phyloP scores from a whole-genome alignment of 2,797 vertebrate genomes.

The Merluccius polli region DNA sequence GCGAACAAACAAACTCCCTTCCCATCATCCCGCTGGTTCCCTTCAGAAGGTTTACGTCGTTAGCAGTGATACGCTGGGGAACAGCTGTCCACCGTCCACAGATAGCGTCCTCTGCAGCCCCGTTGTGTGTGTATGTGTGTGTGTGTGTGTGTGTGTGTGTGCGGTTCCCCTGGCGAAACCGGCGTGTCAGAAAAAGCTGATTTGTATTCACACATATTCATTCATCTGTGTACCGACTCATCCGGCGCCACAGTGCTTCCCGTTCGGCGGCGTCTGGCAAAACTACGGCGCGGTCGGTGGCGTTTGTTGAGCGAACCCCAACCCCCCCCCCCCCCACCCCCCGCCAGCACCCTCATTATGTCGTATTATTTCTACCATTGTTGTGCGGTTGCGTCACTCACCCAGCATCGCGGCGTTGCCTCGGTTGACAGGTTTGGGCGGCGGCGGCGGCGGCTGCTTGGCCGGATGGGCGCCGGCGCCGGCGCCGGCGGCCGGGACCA shows the following conservation, averaged over 20 bases:
- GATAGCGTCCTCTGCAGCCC: too few relatives aligned
- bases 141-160: background rate
- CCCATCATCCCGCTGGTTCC: background rate
- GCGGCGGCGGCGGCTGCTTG: constrained; percentile 91
- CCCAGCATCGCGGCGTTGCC: constrained; percentile 82
- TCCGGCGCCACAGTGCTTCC: background rate
- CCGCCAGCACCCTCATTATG: background rate
- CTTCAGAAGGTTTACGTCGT: background rate
- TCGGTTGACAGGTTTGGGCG: constrained; percentile 91
- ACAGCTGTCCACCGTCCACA: constrained; percentile 50
- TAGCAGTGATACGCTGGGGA: constrained; percentile 49
- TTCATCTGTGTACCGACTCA: background rate
- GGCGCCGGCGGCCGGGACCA: constrained; percentile 50
- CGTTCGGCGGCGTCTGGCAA: background rate
- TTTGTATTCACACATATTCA: background rate
- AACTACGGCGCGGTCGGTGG: background rate
- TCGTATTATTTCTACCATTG: background rate
- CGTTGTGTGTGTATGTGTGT: constrained; percentile 42
- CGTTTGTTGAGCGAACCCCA: too few relatives aligned
- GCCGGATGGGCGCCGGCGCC: constrained; percentile 63
- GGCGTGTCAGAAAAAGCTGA: constrained; percentile 11
- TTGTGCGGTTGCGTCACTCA: constrained; percentile 63
- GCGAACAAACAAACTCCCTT: background rate
- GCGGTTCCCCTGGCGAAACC: background rate
- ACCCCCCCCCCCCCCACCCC: background rate